Conservation (phyloP, 2,888 invertebrate genomes). For the Monoplex corrugatus region DNA sequence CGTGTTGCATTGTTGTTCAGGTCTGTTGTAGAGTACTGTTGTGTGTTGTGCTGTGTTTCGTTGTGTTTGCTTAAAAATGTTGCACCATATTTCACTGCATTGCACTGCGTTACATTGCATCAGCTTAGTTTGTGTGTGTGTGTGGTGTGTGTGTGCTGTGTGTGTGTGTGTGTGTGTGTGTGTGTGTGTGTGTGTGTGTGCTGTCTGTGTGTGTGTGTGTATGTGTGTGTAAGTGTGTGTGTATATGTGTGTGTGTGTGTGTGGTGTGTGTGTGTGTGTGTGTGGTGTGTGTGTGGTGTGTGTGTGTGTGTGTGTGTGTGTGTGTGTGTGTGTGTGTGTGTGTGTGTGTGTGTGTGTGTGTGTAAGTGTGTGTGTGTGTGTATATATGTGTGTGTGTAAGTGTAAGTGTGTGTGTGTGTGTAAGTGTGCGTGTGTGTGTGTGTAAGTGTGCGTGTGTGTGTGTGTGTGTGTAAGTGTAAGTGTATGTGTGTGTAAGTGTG, state of each 20-base stretch:
- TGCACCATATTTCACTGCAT: no score
- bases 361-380: not conserved
- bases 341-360: no score
- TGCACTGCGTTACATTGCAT: no score
- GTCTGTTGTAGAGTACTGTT: no score
- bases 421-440: not conserved
- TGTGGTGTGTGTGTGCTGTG: not conserved
- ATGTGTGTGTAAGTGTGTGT: not conserved
- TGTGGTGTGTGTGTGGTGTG: no score
- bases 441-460: constrained; percentile 31
- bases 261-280: no score
- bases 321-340: no score
- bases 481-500: not conserved
- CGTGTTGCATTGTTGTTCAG: no score
- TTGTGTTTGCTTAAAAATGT: no score
- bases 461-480: constrained; percentile 11
- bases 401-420: not conserved
- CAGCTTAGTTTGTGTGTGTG: not conserved
- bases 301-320: no score
- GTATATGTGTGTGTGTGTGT: not conserved
- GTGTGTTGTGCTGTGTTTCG: no score
- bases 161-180: not conserved
- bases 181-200: not conserved
- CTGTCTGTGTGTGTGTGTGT: not conserved
- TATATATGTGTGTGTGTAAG: not conserved